These are phyloP conservation scores for Schizothorax lantsangensis DNA, from an alignment of 2,797 vertebrate genomes.

Conservation along the genomic window DNA sequence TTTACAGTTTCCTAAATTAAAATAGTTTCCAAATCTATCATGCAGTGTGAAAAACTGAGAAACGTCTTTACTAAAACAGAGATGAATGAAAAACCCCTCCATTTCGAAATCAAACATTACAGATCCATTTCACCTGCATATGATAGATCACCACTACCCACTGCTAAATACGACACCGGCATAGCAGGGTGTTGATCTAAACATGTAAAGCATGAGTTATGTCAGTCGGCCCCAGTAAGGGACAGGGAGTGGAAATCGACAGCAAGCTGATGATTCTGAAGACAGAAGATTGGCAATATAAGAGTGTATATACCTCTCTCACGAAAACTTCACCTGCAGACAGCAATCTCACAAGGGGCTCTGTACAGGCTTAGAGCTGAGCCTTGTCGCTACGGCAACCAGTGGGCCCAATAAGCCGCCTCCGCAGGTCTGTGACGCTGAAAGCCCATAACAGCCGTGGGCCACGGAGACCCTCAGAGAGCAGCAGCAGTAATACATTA, in stretches of 20 bases:
- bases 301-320: constrained; percentile 74
- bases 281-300: constrained; percentile 32
- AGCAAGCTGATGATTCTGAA: constrained; percentile 32
- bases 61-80: not conserved
- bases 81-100: not conserved
- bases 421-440: constrained; percentile 89
- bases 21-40: not conserved
- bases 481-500: constrained; percentile 99
- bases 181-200: constrained; percentile 48
- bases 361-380: constrained; percentile 91
- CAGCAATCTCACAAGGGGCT: constrained; percentile 90
- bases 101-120: not conserved
- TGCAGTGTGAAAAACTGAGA: not conserved
- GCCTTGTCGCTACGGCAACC: constrained; percentile 97
- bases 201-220: constrained; percentile 56
- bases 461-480: constrained; percentile 90
- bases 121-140: constrained; percentile 21
- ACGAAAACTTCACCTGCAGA: constrained; percentile 94
- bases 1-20: not conserved
- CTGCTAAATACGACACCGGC: constrained; percentile 9
- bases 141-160: not conserved
- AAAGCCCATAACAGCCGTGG: constrained; percentile 94
- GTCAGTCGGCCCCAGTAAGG: constrained; percentile 30
- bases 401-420: constrained; percentile 90
- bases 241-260: constrained; percentile 21